phyloP scores from a whole-genome alignment of 1,140 invertebrate species.

The Tenebrio molitor region DNA sequence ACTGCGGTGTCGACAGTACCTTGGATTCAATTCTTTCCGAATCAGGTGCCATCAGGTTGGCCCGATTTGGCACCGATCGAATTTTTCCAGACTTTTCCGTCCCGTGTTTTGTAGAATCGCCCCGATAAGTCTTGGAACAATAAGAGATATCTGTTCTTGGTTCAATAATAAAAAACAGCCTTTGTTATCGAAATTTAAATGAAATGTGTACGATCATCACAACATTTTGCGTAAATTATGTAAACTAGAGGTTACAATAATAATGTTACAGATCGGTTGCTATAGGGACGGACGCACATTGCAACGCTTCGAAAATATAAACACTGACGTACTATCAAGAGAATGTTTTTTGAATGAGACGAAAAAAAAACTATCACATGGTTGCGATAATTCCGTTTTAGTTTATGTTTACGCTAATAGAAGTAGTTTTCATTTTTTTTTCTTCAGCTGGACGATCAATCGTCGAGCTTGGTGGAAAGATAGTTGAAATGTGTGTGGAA shows the following conservation, averaged over 20 bases:
- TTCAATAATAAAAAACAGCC: background rate
- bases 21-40: too few species aligned
- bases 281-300: constrained; percentile 8
- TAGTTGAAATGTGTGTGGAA: background rate
- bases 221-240: constrained; percentile 39
- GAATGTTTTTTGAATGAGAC: constrained; percentile 26
- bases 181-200: background rate
- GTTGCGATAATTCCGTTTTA: background rate
- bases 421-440: background rate
- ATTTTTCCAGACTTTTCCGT: background rate
- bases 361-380: constrained; percentile 18
- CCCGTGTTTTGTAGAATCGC: too few species aligned
- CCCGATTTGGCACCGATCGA: too few species aligned
- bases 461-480: background rate
- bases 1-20: too few species aligned
- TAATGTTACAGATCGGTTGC: constrained; percentile 6
- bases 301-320: background rate
- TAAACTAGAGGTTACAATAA: constrained; percentile 39
- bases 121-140: constrained; percentile 4
- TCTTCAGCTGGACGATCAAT: background rate
- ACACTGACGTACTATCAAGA: constrained; percentile 19
- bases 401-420: background rate
- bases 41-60: too few species aligned
- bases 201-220: background rate
- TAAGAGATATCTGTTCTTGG: background rate